Evolutionary conservation across 1,140 invertebrate species (phyloP), one percentile per base, ranked within the genome.

Genomic region (Belonocnema kinseyi): DNA sequence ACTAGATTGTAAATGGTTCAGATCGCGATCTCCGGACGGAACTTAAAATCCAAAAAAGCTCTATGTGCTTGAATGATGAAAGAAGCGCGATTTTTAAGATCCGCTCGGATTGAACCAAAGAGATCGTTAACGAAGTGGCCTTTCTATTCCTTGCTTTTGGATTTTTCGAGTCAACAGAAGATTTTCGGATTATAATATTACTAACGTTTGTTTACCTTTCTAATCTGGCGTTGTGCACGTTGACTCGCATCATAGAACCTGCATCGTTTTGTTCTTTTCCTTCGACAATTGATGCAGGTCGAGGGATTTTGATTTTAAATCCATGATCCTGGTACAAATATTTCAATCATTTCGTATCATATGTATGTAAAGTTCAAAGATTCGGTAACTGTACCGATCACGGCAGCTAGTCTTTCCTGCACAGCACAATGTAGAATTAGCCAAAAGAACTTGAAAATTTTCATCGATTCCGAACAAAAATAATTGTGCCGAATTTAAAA

Each of bases 1-100:
- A 92, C 91, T 90, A 92, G 91, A 91, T 91, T 91, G 88, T 92
- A 91, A 92, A 90, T 89, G 85, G 76, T 80, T 82, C 78, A 78
- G 61, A 54, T 74, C 74, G 61, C 19, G 78, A 75, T 80, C 75
- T 53, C 75, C 76, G 56, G 50, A 82, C 74, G 75, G 73, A 77
- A 52, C 70, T 80, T 77, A 75, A 66, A 66, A 51, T 8, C 40
- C 72, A 73, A 75, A 82, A 80, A 77, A 83, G 80, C 84, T 83
- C 77, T 79, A 85, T 33, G 21, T 33, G 16, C 13, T 66, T 33
- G 1, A 66, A 66, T 26, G 16, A 33, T 5, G 80, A 73, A 53
- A 72, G 50, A 73, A 78, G n/a, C 21, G 33, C 21, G 12, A 33
- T 66, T 66, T 73, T 73, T 19, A 54, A 73, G 71, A 72, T 40